Evolutionary conservation across 2,888 invertebrate genomes (phyloP), one percentile per base, ranked within the genome.

Genomic region (Darwinula stevensoni): DNA sequence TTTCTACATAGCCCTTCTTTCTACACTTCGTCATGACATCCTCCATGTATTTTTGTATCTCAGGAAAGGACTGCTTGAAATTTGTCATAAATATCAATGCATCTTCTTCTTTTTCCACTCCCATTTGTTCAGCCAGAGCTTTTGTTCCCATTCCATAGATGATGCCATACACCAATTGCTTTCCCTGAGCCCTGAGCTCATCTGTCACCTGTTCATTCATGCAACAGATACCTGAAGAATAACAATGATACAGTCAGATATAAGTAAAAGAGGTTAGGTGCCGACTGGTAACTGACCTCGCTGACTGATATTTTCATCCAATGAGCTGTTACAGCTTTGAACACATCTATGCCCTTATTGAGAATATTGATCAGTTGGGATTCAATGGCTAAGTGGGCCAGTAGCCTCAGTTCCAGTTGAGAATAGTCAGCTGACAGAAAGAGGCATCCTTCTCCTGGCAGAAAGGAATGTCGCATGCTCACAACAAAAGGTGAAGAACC

Each of bases 71-170:
- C 35, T 69, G 63, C 47, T 72, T 67, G 50, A 91, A 75, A 2
- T 48, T 44, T 22, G 50, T 46, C 34, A 57, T 52, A 41, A 61
- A 56, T 31, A 60, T 55, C 3, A 57, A 57, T 1, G 91, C 88
- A 43, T 80, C 73, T 30, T 63, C 55, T 49, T 75, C 74, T n/a
- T n/a, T n/a, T 1, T 62, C 59, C 6, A 84, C 65, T 34, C 66
- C 65, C 18, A 94, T 56, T 38, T 69, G 65, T 36, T 75, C 72
- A 0, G 73, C 65, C 17, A 97, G 55, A 1, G 74, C 62, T 44
- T 64, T 72, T 35, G 64, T 59, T 2, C 91, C 84, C 70, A 94
- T 94, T 4, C 94, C 97, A 49, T 97, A 97, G 35, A 97, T 70
- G 44, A 97, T 80, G 4, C 84, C 91, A 52, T 94, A 94, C 48